Percentiles rank a stretch among this genome's conserved stretches.
phyloP scores from a whole-genome alignment of 2,113 vertebrate species.

The Cynoglossus semilaevis region DNA sequence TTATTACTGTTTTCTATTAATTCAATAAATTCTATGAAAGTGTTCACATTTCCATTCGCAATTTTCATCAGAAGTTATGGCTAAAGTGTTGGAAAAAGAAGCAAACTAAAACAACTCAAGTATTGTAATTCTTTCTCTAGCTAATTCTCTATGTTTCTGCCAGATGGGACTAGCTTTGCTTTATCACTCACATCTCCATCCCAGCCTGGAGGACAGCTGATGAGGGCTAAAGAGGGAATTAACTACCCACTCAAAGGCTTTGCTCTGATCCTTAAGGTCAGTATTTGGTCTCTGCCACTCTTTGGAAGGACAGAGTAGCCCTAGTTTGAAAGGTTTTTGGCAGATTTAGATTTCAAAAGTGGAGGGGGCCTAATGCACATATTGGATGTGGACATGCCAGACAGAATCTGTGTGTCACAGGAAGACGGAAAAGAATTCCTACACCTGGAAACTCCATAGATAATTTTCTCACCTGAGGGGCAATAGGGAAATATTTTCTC shows the following conservation, averaged over 20 bases:
- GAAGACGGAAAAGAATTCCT: conserved; percentile 1
- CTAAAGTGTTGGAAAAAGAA: not conserved
- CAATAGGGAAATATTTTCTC: not conserved
- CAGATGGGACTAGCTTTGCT: conserved; percentile 72
- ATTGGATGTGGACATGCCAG: conserved; percentile 49
- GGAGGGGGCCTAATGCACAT: conserved; percentile 45
- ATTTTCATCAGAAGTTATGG: too few relatives aligned
- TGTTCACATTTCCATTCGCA: too few relatives aligned
- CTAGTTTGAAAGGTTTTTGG: conserved; percentile 65
- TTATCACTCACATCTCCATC: conserved; percentile 61
- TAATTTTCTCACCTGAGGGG: conserved; percentile 1
- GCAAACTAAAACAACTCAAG: not conserved
- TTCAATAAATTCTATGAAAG: too few relatives aligned
- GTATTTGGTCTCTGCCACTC: conserved; percentile 59
- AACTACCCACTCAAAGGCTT: conserved; percentile 78
- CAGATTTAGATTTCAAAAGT: conserved; percentile 57
- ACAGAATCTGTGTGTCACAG: conserved; percentile 26
- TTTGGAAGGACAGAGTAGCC: conserved; percentile 63
- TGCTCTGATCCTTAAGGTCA: conserved; percentile 77
- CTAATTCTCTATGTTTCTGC: conserved; percentile 29
- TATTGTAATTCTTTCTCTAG: conserved; percentile 3
- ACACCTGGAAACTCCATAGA: not conserved
- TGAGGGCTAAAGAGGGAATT: conserved; percentile 76
- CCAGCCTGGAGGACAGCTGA: conserved; percentile 69
- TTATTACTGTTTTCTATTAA: too few relatives aligned